Base-by-base conservation (phyloP, 1,140 invertebrate genomes). In the Camponotus vicinus region DNA sequence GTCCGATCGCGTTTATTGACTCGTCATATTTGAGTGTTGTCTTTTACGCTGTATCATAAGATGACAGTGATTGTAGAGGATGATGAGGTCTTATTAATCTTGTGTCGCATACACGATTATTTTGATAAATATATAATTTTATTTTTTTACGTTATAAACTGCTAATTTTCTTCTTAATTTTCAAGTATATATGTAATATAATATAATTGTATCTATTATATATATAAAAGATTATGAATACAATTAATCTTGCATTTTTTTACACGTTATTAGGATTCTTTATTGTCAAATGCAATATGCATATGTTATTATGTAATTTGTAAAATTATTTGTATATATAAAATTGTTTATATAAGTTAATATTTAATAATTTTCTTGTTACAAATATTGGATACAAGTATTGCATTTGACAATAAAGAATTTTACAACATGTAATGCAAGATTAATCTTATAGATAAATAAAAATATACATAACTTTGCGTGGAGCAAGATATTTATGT, bases 1-100 rank as follows among this genome's bases (percentile, higher is more conserved):
- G 3, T 42, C 57, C 18, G 32, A 27, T 4, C 57, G 55, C 27
- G 49, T 75, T 83, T 83, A 83, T 63, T 61, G 73, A 83, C 79
- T 55, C 21, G 32, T 27, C 42, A 42, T 61, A 80, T 83, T 73
- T 55, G 67, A 61, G n/a, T 63, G 32, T 63, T 42, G 67, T 83
- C 40, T 52, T 27, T 45, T 34, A 32, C 66, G 42, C 32, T 21
- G 32, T 34, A 15, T 18, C 52, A 37, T 67, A 66, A 27, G 27
- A 27, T 27, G 61, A 78, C 42, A 13, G 18, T 5, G 64, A 57
- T 70, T 55, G 34, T n/a, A 57, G 13, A 79, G 45, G 69, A 42
- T 34, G 67, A 82, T 45, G 42, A 61, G 18, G 42, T n/a, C 0
- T 21, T 70, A 49, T 82, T 71, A 49, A 21, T 69, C 27, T 0